Evolutionary conservation across 2,797 vertebrate genomes (phyloP).

Genomic region (Sebastes diaconus): DNA sequence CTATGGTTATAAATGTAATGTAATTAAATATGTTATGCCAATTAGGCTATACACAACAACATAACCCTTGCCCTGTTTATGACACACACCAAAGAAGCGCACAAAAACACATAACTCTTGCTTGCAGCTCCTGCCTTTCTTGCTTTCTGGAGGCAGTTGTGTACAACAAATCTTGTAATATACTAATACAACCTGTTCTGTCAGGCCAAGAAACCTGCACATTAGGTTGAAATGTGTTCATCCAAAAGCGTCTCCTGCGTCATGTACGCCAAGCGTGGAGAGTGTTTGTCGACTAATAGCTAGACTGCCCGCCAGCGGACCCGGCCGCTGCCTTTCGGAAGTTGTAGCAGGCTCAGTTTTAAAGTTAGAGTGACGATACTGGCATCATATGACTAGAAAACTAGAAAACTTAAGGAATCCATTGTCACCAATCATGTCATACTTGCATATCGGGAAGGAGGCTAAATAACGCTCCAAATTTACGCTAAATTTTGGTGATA

Average conservation of each 20-base stretch:
- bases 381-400: too few species aligned
- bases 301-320: background rate
- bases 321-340: too few species aligned
- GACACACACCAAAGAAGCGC: background rate
- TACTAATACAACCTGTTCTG: background rate
- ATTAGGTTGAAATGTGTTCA: fast-evolving
- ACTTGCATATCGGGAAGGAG: too few species aligned
- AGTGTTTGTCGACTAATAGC: background rate
- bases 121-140: background rate
- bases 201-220: background rate
- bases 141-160: background rate
- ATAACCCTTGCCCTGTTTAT: background rate
- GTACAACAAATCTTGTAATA: background rate
- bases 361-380: too few species aligned
- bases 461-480: too few species aligned
- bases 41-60: background rate
- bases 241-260: background rate
- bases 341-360: too few species aligned
- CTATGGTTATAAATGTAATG: too few species aligned
- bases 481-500: too few species aligned
- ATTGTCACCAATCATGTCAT: too few species aligned
- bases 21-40: background rate
- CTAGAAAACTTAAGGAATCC: too few species aligned
- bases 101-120: background rate
- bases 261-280: conserved; percentile 30